Conservation (phyloP, 2,113 vertebrate species). For the Stegostoma tigrinum region DNA sequence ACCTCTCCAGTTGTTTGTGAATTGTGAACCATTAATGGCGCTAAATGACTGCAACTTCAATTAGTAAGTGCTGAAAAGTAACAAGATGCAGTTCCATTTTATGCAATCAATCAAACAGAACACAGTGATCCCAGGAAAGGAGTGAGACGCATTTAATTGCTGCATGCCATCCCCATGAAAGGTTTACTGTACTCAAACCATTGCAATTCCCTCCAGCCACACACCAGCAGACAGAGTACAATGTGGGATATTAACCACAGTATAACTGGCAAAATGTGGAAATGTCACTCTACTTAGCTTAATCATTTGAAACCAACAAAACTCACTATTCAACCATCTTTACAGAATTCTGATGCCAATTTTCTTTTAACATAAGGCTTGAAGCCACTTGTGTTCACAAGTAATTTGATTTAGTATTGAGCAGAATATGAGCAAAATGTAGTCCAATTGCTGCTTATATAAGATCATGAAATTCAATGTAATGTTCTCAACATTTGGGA, state of each 20-base stretch:
- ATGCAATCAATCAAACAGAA: slow-evolving; percentile 16
- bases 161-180: background rate
- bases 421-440: background rate
- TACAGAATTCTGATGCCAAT: background rate
- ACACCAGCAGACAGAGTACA: background rate
- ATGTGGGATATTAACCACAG: background rate
- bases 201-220: background rate
- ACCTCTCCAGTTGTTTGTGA: background rate
- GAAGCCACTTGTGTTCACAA: background rate
- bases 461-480: background rate
- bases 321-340: too few species aligned
- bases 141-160: background rate
- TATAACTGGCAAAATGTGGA: background rate
- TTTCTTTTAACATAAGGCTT: background rate
- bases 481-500: background rate
- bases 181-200: background rate
- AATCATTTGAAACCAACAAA: background rate
- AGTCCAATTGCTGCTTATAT: background rate
- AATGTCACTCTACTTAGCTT: background rate
- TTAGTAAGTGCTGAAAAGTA: slow-evolving; percentile 23
- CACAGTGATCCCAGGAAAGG: background rate
- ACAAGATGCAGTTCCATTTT: background rate
- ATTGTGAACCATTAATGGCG: background rate
- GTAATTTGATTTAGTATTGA: background rate
- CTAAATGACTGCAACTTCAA: background rate